These are phyloP conservation scores for Aleiodes testaceus DNA, from an alignment of 2,888 invertebrate genomes.

Conservation along the genomic window DNA sequence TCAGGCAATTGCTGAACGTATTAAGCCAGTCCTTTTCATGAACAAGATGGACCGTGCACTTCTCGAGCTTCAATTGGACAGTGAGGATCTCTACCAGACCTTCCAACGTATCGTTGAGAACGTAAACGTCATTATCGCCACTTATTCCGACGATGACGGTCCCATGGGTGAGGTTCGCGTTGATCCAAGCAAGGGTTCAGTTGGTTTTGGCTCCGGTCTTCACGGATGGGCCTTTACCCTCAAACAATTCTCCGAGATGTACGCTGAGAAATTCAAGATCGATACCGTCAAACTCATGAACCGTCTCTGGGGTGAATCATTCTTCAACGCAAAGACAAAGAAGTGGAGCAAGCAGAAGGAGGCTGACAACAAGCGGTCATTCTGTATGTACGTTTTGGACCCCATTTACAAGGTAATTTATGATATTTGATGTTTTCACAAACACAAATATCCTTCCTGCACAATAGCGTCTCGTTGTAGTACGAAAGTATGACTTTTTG, in stretches of 20 bases:
- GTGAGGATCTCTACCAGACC: constrained; percentile 98
- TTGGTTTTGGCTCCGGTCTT: constrained; percentile 99
- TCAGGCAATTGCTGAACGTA: constrained; percentile 99
- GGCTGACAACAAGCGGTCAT: constrained; percentile 94
- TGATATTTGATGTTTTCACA: background rate
- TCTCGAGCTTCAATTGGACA: constrained; percentile 95
- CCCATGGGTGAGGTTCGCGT: constrained; percentile 99
- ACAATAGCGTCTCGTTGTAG: constrained; percentile 43
- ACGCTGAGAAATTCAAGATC: constrained; percentile 98
- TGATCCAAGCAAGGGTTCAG: constrained; percentile 98
- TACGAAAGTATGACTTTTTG: constrained; percentile 32
- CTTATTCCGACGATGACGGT: constrained; percentile 97
- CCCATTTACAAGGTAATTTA: constrained; percentile 94
- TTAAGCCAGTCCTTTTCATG: constrained; percentile 99
- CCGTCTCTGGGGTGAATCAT: constrained; percentile 98
- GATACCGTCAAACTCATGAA: constrained; percentile 98
- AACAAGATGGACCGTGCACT: constrained; percentile 99
- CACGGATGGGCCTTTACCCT: constrained; percentile 99
- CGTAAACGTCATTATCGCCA: constrained; percentile 99
- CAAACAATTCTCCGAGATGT: constrained; percentile 99
- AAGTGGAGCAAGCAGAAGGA: constrained; percentile 98
- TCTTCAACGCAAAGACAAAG: constrained; percentile 97
- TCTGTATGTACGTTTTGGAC: constrained; percentile 98
- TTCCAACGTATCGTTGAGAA: constrained; percentile 99
- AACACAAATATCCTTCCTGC: constrained; percentile 39